Percentiles rank a stretch among this genome's conserved stretches.
Conservation (phyloP, 1,140 invertebrate genomes). For the Penaeus indicus region DNA sequence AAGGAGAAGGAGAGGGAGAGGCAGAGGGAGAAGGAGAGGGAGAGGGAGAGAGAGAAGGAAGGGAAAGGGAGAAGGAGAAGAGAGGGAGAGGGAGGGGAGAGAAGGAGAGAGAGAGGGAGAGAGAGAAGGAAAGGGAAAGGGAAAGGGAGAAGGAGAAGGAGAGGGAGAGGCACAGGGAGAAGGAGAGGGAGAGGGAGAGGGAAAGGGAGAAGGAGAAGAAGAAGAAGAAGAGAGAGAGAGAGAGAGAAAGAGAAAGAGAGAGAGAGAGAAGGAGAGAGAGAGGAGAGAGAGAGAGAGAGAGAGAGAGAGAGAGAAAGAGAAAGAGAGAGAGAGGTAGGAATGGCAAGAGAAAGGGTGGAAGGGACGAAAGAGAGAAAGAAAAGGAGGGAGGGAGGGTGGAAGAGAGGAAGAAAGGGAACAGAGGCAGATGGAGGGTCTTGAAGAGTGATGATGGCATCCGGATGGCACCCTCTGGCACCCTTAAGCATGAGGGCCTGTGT, state of each 20-base stretch:
- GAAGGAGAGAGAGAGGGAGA: too few species aligned
- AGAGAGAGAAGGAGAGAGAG: neutral
- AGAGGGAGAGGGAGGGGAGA: neutral
- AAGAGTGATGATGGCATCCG: too few species aligned
- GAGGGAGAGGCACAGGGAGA: neutral
- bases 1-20: neutral
- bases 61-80: neutral
- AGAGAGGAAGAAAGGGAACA: neutral
- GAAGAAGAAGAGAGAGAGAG: neutral
- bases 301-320: too few species aligned
- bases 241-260: neutral
- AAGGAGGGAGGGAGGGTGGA: neutral
- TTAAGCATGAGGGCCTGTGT: too few species aligned
- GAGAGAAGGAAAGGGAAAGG: neutral
- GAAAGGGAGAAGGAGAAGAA: neutral
- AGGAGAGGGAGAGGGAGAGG: neutral
- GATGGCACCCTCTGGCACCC: too few species aligned
- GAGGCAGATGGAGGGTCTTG: too few species aligned
- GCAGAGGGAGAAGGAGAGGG: neutral
- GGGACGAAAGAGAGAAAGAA: neutral
- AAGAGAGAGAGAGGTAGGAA: neutral
- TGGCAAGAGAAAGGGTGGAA: neutral
- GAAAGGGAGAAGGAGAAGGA: neutral
- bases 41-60: neutral
- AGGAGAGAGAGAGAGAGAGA: too few species aligned